Evolutionary conservation across 2,113 vertebrate species (phyloP).

Genomic region (Coturnix japonica): DNA sequence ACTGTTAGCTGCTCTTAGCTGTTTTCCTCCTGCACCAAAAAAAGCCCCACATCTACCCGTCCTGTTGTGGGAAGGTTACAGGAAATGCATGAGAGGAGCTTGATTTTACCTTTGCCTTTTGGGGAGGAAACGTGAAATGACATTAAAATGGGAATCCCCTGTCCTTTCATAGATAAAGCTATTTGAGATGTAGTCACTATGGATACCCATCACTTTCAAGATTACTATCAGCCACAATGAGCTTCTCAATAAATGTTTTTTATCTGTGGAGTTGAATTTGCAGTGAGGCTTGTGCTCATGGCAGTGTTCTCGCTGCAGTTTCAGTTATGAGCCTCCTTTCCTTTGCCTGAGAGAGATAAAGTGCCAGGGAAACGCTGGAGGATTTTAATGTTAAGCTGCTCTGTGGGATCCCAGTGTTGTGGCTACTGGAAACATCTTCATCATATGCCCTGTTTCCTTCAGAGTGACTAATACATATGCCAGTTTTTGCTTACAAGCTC

Average conservation of each 20-base stretch:
- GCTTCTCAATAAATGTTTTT: not conserved
- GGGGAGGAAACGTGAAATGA: not conserved
- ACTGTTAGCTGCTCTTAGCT: fast-evolving
- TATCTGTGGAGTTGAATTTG: not conserved
- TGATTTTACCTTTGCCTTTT: not conserved
- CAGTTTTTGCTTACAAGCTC: not conserved
- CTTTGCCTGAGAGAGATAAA: not conserved
- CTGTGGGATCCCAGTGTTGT: slow-evolving; percentile 27
- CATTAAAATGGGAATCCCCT: not conserved
- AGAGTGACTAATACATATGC: not conserved
- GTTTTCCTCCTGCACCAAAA: not conserved
- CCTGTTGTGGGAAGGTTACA: not conserved
- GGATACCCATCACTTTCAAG: not conserved
- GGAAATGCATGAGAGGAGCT: not conserved
- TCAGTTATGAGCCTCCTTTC: not conserved
- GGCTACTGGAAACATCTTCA: slow-evolving; percentile 37
- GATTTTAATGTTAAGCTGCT: not conserved
- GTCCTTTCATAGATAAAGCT: not conserved
- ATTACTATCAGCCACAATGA: not conserved
- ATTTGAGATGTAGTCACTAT: not conserved
- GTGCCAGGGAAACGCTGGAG: not conserved
- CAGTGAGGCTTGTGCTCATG: not conserved
- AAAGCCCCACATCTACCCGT: fast-evolving
- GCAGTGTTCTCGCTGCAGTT: not conserved
- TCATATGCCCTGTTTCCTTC: not conserved